phyloP scores from a whole-genome alignment of 2,888 invertebrate species.

The Thyatira batis region DNA sequence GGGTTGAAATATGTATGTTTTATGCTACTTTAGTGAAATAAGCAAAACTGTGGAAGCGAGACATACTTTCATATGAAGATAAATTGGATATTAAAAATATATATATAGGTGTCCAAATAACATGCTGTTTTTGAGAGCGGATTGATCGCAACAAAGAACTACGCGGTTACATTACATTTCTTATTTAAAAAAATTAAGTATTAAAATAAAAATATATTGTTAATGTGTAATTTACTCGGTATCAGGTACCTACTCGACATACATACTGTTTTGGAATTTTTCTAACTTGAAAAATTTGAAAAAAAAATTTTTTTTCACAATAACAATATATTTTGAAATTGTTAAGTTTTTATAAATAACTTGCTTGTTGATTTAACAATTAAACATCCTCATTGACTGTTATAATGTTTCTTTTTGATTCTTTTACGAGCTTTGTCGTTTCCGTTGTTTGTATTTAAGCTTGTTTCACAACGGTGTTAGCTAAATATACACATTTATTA shows the following conservation, averaged over 20 bases:
- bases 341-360: slow-evolving; percentile 76
- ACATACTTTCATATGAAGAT: background rate
- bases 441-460: slow-evolving; percentile 57
- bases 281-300: slow-evolving; percentile 17
- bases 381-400: slow-evolving; percentile 79
- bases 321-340: slow-evolving; percentile 29
- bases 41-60: background rate
- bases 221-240: no score
- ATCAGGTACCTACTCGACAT: no score
- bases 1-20: background rate
- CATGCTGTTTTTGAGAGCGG: slow-evolving; percentile 12
- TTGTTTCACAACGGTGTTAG: slow-evolving; percentile 70
- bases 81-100: background rate
- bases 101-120: background rate
- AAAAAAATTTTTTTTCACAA: slow-evolving; percentile 22
- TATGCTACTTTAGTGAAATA: background rate
- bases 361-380: slow-evolving; percentile 76
- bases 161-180: slow-evolving; percentile 79
- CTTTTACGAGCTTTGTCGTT: slow-evolving; percentile 61
- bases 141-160: slow-evolving; percentile 44
- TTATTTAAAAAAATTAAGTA: slow-evolving; percentile 49
- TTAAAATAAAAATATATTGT: slow-evolving; percentile 12
- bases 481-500: slow-evolving; percentile 78
- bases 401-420: slow-evolving; percentile 54
- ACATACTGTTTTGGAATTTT: no score